Evolutionary conservation across 2,113 vertebrate species (phyloP).

Genomic region (Gulo gulo): DNA sequence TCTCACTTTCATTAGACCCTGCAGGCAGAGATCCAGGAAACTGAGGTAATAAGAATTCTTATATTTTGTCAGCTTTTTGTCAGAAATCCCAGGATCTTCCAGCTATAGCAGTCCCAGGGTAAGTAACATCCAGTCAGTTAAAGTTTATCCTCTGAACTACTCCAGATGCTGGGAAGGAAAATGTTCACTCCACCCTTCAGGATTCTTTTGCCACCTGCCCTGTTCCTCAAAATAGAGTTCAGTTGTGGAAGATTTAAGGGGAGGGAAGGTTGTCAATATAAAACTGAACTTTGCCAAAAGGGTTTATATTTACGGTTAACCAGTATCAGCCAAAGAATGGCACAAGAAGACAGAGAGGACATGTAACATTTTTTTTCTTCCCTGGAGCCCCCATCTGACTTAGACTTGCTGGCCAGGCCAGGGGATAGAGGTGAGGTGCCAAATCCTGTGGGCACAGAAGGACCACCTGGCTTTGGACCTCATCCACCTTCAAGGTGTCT

Average conservation of each 20-base stretch:
- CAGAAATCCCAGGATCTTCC: not conserved
- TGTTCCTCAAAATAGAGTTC: conserved; percentile 14
- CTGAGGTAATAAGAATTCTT: not conserved
- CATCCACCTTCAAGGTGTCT: not conserved
- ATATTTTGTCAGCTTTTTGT: not conserved
- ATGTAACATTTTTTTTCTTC: not conserved
- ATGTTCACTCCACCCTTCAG: not conserved
- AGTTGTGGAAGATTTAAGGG: not conserved
- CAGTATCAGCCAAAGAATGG: not conserved
- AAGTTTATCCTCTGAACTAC: not conserved
- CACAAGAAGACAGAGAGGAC: not conserved
- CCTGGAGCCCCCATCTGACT: not conserved
- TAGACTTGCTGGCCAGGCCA: not conserved
- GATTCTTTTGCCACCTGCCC: not conserved
- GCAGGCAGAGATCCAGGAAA: not conserved
- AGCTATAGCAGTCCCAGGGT: not conserved
- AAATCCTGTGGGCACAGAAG: not conserved
- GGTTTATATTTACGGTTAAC: not conserved
- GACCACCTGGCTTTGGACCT: not conserved
- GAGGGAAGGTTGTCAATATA: not conserved
- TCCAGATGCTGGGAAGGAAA: not conserved
- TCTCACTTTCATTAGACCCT: not conserved
- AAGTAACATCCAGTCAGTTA: not conserved
- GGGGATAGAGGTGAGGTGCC: not conserved
- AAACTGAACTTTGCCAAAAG: conserved; percentile 9